Base-by-base conservation (phyloP, 2,113 vertebrate genomes). In the Pterophyllum scalare region DNA sequence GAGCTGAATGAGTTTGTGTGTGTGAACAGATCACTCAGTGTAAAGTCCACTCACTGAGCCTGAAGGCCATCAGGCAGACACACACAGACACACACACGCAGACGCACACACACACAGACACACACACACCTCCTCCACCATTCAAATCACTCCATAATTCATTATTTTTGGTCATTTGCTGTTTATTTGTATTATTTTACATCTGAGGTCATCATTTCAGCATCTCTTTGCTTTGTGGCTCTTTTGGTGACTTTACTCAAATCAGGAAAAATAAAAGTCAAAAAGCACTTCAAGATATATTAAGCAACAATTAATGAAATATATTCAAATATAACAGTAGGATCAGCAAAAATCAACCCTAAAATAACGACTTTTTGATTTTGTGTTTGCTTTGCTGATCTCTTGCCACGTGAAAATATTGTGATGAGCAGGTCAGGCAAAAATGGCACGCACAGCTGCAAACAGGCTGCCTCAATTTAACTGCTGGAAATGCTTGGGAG, bases 1-100 rank as follows among this genome's bases (percentile, higher is more conserved):
- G 83, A 91, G 83, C 80, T 84, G 77, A 86, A 60, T 52, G 79
- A 79, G 83, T 81, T 72, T 75, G 72, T 64, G 75, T 70, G 65
- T 70, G 65, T 54, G 88, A 87, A 88, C 86, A 92, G 74, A 83
- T 6, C 26, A 1, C 82, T 83, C 86, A 87, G 86, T 86, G 86
- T 90, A 89, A 76, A 81, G 85, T 83, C 87, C 87, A 62, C 77
- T 86, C 67, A 40, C 6, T 67, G 22, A 67, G 22, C 40, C 64
- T 67, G 40, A 67, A 46, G 64, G 65, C n/a, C 35, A 62, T 61
- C 84, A 76, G 38, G 59, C 52, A 54, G 19, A 59, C 58, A 86
- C 79, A 75, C 52, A 75, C 59, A 22, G 33, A n/a, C 60, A 13
- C 26, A 31, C 26, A 60, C 59, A 61, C 10, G 6, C 31, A 28